These are phyloP conservation scores for Scrobipalpa atriplicella DNA, from an alignment of 2,888 invertebrate genomes.

Conservation along the genomic window DNA sequence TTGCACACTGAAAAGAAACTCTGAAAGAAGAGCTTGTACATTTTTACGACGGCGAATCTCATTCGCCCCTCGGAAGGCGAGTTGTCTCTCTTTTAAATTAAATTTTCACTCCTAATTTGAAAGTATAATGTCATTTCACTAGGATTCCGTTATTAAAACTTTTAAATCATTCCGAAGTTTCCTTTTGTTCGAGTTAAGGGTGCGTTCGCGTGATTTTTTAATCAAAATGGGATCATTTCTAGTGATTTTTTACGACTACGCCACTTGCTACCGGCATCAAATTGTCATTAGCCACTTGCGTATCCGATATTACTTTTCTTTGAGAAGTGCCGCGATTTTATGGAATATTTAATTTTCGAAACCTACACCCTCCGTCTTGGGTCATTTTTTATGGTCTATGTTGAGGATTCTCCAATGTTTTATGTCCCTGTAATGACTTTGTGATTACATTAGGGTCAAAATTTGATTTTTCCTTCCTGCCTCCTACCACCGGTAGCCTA, in stretches of 20 bases:
- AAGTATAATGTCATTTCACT: slow-evolving; percentile 84
- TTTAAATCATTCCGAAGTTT: slow-evolving; percentile 82
- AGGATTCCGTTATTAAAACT: slow-evolving; percentile 83
- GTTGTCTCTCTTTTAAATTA: slow-evolving; percentile 83
- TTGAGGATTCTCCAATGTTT: neutral
- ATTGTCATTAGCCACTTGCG: slow-evolving; percentile 80
- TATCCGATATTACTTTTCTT: slow-evolving; percentile 80
- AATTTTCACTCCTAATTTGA: slow-evolving; percentile 84
- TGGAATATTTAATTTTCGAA: slow-evolving; percentile 68
- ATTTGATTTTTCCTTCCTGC: slow-evolving; percentile 16
- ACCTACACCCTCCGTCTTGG: slow-evolving; percentile 53
- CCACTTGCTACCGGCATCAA: slow-evolving; percentile 75
- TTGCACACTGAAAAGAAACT: slow-evolving; percentile 79
- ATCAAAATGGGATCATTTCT: slow-evolving; percentile 81
- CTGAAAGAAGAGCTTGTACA: slow-evolving; percentile 79
- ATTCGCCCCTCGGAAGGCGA: slow-evolving; percentile 76
- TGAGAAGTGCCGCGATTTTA: slow-evolving; percentile 71
- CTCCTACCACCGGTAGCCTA: neutral
- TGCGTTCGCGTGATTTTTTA: slow-evolving; percentile 78
- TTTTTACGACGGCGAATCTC: slow-evolving; percentile 78
- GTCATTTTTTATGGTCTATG: slow-evolving; percentile 36
- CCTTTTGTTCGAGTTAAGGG: slow-evolving; percentile 67
- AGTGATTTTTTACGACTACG: slow-evolving; percentile 81
- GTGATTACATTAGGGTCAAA: neutral
- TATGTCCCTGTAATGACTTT: slow-evolving; percentile 10